Conservation (phyloP, 2,113 vertebrate species). For the Ciconia maguari region DNA sequence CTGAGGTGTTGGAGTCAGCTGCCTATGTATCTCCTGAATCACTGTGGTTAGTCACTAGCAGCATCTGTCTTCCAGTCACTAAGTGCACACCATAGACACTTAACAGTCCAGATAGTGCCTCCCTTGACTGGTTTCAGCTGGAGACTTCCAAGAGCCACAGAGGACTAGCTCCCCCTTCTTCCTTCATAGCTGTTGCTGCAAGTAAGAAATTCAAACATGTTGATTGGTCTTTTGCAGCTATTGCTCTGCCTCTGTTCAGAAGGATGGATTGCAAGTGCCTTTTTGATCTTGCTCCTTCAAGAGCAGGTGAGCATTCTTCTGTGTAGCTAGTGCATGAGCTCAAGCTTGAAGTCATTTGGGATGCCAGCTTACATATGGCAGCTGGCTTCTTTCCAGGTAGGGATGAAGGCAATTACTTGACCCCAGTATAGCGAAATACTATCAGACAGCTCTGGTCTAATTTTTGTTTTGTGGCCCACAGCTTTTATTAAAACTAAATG, state of each 20-base stretch:
- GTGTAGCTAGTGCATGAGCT: neutral
- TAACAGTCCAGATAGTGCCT: neutral
- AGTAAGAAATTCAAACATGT: neutral
- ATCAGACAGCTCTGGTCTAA: neutral
- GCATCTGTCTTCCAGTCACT: neutral
- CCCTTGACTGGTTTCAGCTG: neutral
- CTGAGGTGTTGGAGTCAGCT: neutral
- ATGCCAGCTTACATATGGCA: neutral
- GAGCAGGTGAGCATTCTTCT: neutral
- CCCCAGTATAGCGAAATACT: neutral
- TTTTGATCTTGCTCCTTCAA: neutral
- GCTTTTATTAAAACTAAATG: neutral
- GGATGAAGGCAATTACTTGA: neutral
- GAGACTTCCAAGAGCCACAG: neutral
- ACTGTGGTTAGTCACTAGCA: neutral
- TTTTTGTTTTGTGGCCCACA: neutral
- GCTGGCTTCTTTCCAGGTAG: neutral
- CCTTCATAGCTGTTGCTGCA: neutral
- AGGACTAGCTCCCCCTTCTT: neutral
- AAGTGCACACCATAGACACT: neutral
- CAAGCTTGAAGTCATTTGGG: neutral
- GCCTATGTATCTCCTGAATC: neutral
- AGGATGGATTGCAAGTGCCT: neutral
- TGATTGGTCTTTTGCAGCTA: neutral
- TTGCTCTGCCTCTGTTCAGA: neutral